Conservation (phyloP, 1,140 invertebrate species). For the Eupeodes corollae region DNA sequence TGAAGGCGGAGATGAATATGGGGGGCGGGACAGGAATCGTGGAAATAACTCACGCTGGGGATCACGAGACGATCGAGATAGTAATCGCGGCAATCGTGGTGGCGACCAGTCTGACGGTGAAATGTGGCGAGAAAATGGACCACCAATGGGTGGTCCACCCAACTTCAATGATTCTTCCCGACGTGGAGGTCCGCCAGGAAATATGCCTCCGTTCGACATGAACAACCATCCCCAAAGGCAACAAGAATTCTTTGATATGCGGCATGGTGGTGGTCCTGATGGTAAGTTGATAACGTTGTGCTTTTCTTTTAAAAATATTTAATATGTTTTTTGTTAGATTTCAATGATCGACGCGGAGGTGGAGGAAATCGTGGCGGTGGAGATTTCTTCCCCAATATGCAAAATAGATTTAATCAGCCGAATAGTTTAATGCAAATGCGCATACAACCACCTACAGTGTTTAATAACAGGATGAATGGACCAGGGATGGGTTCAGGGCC, state of each 20-base stretch:
- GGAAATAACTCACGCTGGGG: constrained; percentile 16
- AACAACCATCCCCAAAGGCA: constrained; percentile 6
- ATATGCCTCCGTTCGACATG: constrained; percentile 5
- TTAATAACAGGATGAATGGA: constrained; percentile 24
- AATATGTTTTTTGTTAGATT: constrained; percentile 3
- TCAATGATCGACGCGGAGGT: constrained; percentile 5
- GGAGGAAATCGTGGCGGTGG: constrained; percentile 12
- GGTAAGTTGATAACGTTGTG: constrained; percentile 5
- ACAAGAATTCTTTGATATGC: constrained; percentile 10
- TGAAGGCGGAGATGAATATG: constrained; percentile 18
- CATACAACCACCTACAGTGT: constrained; percentile 28
- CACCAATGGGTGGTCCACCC: constrained; percentile 9
- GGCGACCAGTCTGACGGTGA: constrained; percentile 12
- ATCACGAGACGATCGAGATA: constrained; percentile 21
- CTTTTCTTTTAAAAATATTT: not conserved
- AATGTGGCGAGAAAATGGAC: constrained; percentile 20
- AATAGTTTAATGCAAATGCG: constrained; percentile 35
- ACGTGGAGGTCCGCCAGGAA: constrained; percentile 6
- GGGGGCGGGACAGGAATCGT: constrained; percentile 21
- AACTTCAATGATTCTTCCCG: constrained; percentile 12
- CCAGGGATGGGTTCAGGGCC: not conserved
- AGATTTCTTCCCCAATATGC: constrained; percentile 27
- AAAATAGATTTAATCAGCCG: constrained; percentile 32
- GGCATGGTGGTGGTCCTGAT: not conserved
- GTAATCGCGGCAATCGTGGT: constrained; percentile 21